phyloP scores from a whole-genome alignment of 2,797 vertebrate genomes.

The Pipistrellus pipistrellus region DNA sequence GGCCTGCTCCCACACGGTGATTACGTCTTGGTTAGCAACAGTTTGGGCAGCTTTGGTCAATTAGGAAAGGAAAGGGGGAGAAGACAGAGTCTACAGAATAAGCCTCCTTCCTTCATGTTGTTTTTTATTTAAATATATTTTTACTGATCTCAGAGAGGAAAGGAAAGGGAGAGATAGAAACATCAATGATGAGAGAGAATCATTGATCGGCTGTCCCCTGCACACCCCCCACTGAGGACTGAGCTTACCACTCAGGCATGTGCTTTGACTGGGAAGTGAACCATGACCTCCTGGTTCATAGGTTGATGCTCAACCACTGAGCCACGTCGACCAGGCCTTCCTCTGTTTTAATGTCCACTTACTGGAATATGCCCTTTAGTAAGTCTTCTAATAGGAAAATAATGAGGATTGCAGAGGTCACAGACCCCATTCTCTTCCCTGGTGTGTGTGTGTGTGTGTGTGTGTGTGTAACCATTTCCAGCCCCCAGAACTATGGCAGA shows the following conservation, averaged over 20 bases:
- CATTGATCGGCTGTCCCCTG: too few species aligned
- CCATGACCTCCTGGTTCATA: too few species aligned
- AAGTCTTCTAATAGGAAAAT: neutral
- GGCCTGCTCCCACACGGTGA: rapidly evolving
- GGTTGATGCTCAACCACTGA: too few species aligned
- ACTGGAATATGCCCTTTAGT: neutral
- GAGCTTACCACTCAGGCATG: too few species aligned
- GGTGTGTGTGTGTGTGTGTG: too few species aligned
- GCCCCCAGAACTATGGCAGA: neutral
- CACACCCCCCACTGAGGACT: too few species aligned
- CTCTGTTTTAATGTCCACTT: neutral
- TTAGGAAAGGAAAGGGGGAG: neutral
- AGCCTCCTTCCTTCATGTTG: neutral
- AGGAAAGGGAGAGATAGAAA: too few species aligned
- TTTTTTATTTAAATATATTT: too few species aligned
- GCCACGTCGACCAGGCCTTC: neutral
- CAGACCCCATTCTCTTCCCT: neutral
- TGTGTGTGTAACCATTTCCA: neutral
- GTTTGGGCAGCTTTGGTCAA: neutral
- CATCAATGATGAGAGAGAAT: too few species aligned
- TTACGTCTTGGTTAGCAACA: neutral
- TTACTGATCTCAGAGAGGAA: too few species aligned
- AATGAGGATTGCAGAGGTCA: neutral
- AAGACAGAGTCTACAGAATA: neutral
- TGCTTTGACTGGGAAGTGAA: too few species aligned